Conservation (phyloP, 1,140 invertebrate species). For the Musca vetustissima region DNA sequence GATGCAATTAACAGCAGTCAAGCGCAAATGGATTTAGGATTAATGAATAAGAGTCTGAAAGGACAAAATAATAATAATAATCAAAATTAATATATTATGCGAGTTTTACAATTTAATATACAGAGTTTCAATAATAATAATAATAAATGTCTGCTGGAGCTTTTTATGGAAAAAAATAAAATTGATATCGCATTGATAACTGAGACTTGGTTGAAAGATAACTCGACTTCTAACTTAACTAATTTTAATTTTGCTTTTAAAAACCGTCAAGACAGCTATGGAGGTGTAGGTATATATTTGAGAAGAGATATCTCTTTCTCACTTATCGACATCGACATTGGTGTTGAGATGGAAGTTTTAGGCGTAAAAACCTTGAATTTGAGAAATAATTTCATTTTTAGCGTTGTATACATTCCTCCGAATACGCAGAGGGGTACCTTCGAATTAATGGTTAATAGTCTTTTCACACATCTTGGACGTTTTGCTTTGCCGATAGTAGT, state of each 20-base stretch:
- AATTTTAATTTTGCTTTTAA: slow-evolving; percentile 10
- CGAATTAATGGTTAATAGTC: too few relatives aligned
- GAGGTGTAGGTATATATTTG: slow-evolving; percentile 6
- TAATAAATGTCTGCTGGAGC: neutral
- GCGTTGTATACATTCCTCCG: too few relatives aligned
- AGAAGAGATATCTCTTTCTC: neutral
- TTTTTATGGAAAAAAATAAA: neutral
- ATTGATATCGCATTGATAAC: slow-evolving; percentile 3
- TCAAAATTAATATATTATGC: too few relatives aligned
- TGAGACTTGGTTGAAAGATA: slow-evolving; percentile 3
- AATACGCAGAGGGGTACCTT: too few relatives aligned
- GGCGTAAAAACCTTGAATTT: neutral
- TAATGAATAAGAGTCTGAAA: too few relatives aligned
- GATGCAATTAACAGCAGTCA: too few relatives aligned
- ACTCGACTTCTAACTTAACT: neutral
- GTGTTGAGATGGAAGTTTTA: neutral
- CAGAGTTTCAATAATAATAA: slow-evolving; percentile 5
- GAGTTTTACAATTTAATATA: slow-evolving; percentile 13
- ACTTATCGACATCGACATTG: neutral
- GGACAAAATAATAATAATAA: too few relatives aligned
- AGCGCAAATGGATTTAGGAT: too few relatives aligned
- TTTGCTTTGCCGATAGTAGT: too few relatives aligned
- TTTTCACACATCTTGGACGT: too few relatives aligned
- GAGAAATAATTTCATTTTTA: neutral
- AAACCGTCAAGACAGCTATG: neutral